Percentiles rank a stretch among this genome's conserved stretches.
phyloP scores from a whole-genome alignment of 2,888 invertebrate genomes.

The Craniophora ligustri region DNA sequence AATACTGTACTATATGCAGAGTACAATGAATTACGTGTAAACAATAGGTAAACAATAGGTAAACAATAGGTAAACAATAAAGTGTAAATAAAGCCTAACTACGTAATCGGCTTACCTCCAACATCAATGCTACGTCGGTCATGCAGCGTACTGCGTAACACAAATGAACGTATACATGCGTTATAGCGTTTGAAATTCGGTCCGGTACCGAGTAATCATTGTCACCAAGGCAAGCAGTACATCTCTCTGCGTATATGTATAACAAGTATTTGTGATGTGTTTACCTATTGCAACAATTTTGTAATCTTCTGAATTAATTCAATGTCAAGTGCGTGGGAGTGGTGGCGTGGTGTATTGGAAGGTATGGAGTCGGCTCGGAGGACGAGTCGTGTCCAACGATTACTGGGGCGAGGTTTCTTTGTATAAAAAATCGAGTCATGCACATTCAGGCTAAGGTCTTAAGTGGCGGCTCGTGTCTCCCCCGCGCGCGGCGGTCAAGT shows the following conservation, averaged over 20 bases:
- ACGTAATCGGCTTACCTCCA: slow-evolving; percentile 38
- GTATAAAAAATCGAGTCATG: slow-evolving; percentile 75
- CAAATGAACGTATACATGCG: slow-evolving; percentile 29
- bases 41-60: no score
- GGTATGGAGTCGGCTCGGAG: slow-evolving; percentile 51
- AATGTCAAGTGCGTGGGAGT: slow-evolving; percentile 65
- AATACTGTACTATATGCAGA: slow-evolving; percentile 28
- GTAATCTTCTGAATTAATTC: slow-evolving; percentile 61
- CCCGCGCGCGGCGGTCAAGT: slow-evolving; percentile 61
- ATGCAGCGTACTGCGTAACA: slow-evolving; percentile 25
- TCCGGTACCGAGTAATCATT: slow-evolving; percentile 3
- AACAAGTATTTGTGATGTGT: slow-evolving; percentile 25
- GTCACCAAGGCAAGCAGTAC: slow-evolving; percentile 28
- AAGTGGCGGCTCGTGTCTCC: slow-evolving; percentile 43
- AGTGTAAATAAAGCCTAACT: slow-evolving; percentile 16
- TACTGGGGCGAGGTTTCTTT: slow-evolving; percentile 71
- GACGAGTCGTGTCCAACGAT: slow-evolving; percentile 61
- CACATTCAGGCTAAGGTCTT: slow-evolving; percentile 81
- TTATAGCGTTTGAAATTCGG: slow-evolving; percentile 7
- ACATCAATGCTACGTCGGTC: slow-evolving; percentile 41
- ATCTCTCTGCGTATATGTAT: slow-evolving; percentile 10
- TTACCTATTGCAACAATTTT: slow-evolving; percentile 46
- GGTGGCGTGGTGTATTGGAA: slow-evolving; percentile 43
- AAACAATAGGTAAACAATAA: slow-evolving; percentile 31
- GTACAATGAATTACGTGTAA: slow-evolving; percentile 16